These are phyloP conservation scores for Leucosticte australis DNA, from an alignment of 2,113 vertebrate species.

Conservation along the genomic window DNA sequence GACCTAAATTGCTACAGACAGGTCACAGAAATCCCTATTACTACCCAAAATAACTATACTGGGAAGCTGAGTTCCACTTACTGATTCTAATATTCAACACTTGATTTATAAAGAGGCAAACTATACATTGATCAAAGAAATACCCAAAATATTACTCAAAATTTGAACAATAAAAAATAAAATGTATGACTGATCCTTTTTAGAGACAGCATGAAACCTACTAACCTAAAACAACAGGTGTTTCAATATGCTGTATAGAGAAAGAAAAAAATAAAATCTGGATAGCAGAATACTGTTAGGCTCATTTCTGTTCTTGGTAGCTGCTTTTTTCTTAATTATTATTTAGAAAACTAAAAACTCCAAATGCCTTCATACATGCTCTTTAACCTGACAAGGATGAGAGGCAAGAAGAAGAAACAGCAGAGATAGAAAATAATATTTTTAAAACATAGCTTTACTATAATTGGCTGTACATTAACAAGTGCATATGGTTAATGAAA, in stretches of 20 bases:
- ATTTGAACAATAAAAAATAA: not conserved
- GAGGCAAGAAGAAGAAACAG: not conserved
- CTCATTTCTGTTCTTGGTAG: not conserved
- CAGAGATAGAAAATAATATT: not conserved
- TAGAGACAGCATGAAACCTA: not conserved
- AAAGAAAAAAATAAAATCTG: not conserved
- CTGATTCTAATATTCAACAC: not conserved
- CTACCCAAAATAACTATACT: not conserved
- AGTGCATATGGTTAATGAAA: not conserved
- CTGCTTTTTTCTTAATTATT: not conserved
- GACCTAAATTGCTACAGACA: conserved; percentile 15
- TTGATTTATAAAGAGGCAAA: not conserved
- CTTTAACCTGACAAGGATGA: not conserved
- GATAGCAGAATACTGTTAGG: not conserved
- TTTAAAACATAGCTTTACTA: not conserved
- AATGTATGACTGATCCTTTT: not conserved
- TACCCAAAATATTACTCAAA: conserved; percentile 2
- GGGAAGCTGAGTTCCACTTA: not conserved
- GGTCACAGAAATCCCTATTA: conserved; percentile 12
- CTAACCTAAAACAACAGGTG: not conserved
- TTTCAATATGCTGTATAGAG: not conserved
- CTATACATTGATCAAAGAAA: not conserved
- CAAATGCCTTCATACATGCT: not conserved
- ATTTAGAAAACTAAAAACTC: not conserved
- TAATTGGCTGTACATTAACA: not conserved